These are phyloP conservation scores for Leptopilina boulardi DNA, from an alignment of 1,140 invertebrate species.

Conservation along the genomic window DNA sequence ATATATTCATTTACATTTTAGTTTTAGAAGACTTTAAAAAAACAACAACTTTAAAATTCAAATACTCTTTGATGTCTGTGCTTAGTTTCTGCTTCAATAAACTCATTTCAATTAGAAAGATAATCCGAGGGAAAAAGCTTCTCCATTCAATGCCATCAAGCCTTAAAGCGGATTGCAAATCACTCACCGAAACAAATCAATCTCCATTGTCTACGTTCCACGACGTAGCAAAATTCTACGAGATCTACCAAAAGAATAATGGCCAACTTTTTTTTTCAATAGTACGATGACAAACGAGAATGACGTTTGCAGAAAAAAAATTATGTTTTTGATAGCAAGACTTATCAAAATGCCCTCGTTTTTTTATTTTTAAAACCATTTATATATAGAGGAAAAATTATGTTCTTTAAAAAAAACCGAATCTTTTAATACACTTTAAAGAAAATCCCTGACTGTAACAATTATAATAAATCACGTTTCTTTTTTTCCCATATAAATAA, in stretches of 20 bases:
- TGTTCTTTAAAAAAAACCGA: too few relatives aligned
- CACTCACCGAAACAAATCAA: constrained; percentile 60
- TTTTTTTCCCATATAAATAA: too few relatives aligned
- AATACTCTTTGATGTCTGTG: constrained; percentile 15
- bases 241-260: constrained; percentile 21
- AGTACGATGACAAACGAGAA: constrained; percentile 10
- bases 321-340: not conserved
- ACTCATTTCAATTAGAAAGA: constrained; percentile 62
- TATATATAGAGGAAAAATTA: too few relatives aligned
- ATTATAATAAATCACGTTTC: too few relatives aligned
- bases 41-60: constrained; percentile 1
- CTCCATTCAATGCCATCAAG: constrained; percentile 48
- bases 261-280: not conserved
- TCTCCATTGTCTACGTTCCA: constrained; percentile 55
- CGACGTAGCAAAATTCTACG: constrained; percentile 51
- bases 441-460: too few relatives aligned
- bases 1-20: too few relatives aligned
- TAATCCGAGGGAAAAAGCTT: constrained; percentile 60
- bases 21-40: not conserved
- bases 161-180: constrained; percentile 63
- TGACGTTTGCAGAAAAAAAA: constrained; percentile 6
- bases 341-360: too few relatives aligned
- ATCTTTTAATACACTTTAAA: too few relatives aligned
- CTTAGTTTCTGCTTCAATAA: constrained; percentile 54
- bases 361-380: too few relatives aligned